These are phyloP conservation scores for Mesitornis unicolor DNA, from an alignment of 2,113 vertebrate genomes.

Conservation along the genomic window DNA sequence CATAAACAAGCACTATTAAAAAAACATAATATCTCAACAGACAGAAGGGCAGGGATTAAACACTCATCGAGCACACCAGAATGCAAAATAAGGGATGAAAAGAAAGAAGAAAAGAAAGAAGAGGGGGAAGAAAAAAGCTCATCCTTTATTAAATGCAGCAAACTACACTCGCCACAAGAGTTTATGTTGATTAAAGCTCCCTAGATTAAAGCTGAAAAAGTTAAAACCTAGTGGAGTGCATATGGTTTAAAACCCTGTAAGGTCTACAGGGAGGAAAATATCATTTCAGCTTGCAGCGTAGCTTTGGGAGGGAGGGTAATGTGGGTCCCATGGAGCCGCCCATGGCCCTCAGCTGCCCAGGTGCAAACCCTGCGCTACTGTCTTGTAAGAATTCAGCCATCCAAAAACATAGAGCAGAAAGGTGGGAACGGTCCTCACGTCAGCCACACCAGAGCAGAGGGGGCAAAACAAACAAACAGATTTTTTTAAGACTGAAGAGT, in stretches of 20 bases:
- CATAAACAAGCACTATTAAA: slow-evolving; percentile 83
- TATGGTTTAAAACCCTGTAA: not conserved
- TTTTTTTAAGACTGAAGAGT: not conserved
- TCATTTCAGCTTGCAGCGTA: accelerated
- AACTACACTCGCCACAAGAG: not conserved
- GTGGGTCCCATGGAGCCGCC: not conserved
- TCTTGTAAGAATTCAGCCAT: not conserved
- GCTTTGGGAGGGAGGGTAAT: not conserved
- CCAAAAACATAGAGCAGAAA: slow-evolving; percentile 32
- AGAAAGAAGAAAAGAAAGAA: not conserved
- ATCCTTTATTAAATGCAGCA: slow-evolving; percentile 4
- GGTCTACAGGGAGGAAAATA: not conserved
- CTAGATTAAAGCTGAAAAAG: slow-evolving; percentile 10
- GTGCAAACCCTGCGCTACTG: not conserved
- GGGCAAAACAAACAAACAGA: not conserved
- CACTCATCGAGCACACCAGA: slow-evolving; percentile 34
- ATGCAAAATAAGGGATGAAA: slow-evolving; percentile 63
- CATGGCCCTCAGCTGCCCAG: not conserved
- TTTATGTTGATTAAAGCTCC: slow-evolving; percentile 22
- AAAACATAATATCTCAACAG: slow-evolving; percentile 79
- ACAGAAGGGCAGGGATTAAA: slow-evolving; percentile 79
- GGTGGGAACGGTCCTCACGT: not conserved
- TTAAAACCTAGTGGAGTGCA: slow-evolving; percentile 24
- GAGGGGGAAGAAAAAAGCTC: not conserved
- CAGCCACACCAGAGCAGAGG: not conserved